A percentile compares a stretch with the other conserved stretches of the same genome.
Conservation (phyloP, 2,888 invertebrate species). For the Nymphalis c-album region DNA sequence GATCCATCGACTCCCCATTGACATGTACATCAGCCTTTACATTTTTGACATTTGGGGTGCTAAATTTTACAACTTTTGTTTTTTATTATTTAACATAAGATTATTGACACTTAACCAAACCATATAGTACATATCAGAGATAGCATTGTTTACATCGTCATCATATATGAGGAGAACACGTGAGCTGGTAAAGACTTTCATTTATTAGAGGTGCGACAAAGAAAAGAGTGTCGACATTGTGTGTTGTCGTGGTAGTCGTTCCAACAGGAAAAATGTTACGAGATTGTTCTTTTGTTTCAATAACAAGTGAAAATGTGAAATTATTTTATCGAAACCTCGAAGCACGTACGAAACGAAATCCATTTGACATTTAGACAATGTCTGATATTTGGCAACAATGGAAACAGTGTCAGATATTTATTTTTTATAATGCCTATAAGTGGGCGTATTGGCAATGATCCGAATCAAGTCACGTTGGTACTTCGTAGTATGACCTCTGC, state of each 20-base stretch:
- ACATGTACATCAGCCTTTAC: too few relatives aligned
- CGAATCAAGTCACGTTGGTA: slow-evolving; percentile 9
- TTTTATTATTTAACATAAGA: too few relatives aligned
- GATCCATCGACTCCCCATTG: too few relatives aligned
- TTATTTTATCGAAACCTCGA: background rate
- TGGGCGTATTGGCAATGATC: slow-evolving; percentile 19
- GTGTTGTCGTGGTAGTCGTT: background rate
- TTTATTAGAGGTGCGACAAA: too few relatives aligned
- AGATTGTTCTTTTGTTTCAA: background rate
- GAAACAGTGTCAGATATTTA: slow-evolving; percentile 1
- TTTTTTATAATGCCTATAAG: slow-evolving; percentile 12
- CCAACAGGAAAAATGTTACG: background rate
- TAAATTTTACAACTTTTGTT: too few relatives aligned
- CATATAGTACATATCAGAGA: too few relatives aligned
- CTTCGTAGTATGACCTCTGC: slow-evolving; percentile 3
- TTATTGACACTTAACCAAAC: too few relatives aligned
- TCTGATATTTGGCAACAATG: slow-evolving; percentile 6
- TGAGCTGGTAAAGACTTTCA: too few relatives aligned
- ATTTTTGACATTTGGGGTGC: too few relatives aligned
- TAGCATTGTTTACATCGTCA: too few relatives aligned
- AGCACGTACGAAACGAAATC: slow-evolving; percentile 1
- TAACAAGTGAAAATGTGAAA: background rate
- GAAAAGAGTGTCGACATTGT: background rate
- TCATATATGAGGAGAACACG: too few relatives aligned
- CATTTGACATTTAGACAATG: slow-evolving; percentile 1